These are phyloP conservation scores for Elephas maximus DNA, from an alignment of 2,113 vertebrate species.

Conservation along the genomic window DNA sequence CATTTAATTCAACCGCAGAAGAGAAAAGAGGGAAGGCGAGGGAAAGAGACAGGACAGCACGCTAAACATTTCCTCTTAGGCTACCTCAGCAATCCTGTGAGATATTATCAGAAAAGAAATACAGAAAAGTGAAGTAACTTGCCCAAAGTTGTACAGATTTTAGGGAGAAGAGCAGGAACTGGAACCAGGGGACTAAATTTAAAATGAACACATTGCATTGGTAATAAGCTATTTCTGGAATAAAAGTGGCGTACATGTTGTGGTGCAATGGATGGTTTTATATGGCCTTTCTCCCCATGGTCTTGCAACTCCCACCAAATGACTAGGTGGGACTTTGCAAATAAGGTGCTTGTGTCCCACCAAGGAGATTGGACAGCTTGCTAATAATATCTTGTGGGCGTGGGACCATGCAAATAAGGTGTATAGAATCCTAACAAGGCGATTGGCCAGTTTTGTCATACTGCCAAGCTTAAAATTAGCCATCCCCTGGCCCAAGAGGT, in stretches of 20 bases:
- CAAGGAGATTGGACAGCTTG: no score
- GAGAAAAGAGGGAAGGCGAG: not conserved
- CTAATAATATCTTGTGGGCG: no score
- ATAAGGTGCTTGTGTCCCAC: no score
- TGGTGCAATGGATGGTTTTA: no score
- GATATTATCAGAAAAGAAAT: not conserved
- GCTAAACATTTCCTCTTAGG: accelerated
- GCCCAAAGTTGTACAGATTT: not conserved
- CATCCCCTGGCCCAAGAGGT: no score
- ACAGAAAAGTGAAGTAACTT: not conserved
- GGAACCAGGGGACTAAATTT: not conserved
- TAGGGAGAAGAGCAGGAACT: not conserved
- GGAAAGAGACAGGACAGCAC: not conserved
- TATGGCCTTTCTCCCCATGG: no score
- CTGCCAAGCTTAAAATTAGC: no score
- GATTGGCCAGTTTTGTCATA: no score
- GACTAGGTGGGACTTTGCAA: no score
- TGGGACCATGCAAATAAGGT: no score
- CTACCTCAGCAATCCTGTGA: not conserved
- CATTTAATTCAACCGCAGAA: not conserved
- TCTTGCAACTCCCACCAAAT: no score
- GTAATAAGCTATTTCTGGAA: not conserved
- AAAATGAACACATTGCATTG: not conserved
- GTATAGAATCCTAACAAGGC: no score
- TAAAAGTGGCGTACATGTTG: not conserved